These are phyloP conservation scores for Operophtera brumata DNA, from an alignment of 2,888 invertebrate species.

Conservation along the genomic window DNA sequence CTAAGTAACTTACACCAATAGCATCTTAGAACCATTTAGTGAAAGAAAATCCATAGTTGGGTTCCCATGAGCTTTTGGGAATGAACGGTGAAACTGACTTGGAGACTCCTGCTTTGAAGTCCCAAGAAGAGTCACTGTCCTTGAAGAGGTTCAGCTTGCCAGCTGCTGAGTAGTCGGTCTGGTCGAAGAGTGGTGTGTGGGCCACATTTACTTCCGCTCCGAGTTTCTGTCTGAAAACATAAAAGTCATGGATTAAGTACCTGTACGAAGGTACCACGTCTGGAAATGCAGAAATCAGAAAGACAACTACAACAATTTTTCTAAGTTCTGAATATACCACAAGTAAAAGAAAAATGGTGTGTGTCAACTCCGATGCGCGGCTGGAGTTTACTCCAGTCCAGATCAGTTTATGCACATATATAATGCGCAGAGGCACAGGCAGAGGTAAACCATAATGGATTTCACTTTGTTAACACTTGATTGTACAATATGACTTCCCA, in stretches of 20 bases:
- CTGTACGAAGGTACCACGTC: background rate
- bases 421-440: too few relatives aligned
- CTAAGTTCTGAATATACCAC: too few relatives aligned
- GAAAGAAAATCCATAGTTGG: slow-evolving; percentile 38
- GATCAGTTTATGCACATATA: too few relatives aligned
- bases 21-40: slow-evolving; percentile 39
- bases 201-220: slow-evolving; percentile 43
- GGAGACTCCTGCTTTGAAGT: slow-evolving; percentile 47
- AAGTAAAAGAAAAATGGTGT: too few relatives aligned
- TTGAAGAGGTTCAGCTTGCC: slow-evolving; percentile 50
- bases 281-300: too few relatives aligned
- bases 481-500: too few relatives aligned
- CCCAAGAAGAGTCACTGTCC: slow-evolving; percentile 37
- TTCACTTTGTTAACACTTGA: too few relatives aligned
- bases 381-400: too few relatives aligned
- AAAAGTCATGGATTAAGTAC: background rate
- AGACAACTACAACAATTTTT: too few relatives aligned
- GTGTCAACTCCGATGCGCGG: background rate
- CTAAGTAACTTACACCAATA: too few relatives aligned
- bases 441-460: too few relatives aligned
- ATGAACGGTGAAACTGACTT: slow-evolving; percentile 45
- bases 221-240: slow-evolving; percentile 39
- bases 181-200: slow-evolving; percentile 42
- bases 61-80: slow-evolving; percentile 43
- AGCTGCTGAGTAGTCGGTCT: slow-evolving; percentile 46